Evolutionary conservation across 2,113 vertebrate genomes (phyloP).

Genomic region (Parus major): DNA sequence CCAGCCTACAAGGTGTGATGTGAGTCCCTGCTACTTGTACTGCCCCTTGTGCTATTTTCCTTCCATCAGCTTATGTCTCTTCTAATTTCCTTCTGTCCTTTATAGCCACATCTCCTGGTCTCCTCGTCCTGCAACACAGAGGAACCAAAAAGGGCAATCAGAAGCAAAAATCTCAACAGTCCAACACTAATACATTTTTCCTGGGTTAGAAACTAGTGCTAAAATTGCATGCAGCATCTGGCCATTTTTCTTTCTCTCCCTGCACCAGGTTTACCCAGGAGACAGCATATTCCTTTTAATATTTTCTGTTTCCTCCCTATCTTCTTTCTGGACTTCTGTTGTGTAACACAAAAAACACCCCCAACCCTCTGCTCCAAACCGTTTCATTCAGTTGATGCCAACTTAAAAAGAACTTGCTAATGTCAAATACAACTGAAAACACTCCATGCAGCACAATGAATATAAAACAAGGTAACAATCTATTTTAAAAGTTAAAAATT

Average conservation of each 20-base stretch:
- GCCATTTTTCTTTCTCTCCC: not conserved
- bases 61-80: not conserved
- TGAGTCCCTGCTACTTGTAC: not conserved
- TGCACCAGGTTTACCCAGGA: not conserved
- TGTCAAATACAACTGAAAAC: not conserved
- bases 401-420: not conserved
- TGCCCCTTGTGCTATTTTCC: not conserved
- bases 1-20: not conserved
- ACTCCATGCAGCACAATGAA: not conserved
- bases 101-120: not conserved
- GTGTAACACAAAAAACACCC: not conserved
- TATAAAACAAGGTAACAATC: not conserved
- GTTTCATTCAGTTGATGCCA: not conserved
- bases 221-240: not conserved
- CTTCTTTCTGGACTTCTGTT: not conserved
- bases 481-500: not conserved
- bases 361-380: not conserved
- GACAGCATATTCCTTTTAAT: not conserved
- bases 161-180: not conserved
- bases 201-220: not conserved
- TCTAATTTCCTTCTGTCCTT: not conserved
- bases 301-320: not conserved
- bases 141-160: not conserved
- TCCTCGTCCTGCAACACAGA: not conserved
- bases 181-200: not conserved